Evolutionary conservation across 2,113 vertebrate genomes (phyloP), one percentile per base, ranked within the genome.

Genomic region (Upupa epops): DNA sequence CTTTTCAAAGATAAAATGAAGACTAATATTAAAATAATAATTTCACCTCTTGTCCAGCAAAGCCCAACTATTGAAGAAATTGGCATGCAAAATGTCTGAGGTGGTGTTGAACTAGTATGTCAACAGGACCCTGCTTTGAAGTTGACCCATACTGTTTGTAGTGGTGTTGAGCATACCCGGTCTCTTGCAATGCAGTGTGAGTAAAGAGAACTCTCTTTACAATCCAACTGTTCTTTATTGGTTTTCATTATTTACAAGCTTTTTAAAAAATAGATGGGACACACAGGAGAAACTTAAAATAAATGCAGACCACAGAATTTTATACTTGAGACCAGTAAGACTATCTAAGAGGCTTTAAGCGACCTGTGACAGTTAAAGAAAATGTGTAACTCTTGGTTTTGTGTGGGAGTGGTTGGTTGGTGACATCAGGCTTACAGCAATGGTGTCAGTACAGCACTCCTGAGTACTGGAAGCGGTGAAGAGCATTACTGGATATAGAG

Each of bases 1-100:
- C 15, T 83, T 66, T 89, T 69, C 82, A 91, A 88, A 97, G 97
- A 98, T 98, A 96, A 98, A 97, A 98, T 97, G 94, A 89, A 95
- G 40, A 59, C 96, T 93, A 86, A 94, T 96, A 97, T 97, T 97
- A 92, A 96, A 96, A 96, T 91, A 95, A 96, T 97, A 95, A 96
- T 91, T 96, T 96, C 81, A 91, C 91, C 84, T 95, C 92, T 94
- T 94, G 94, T 60, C 71, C 94, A 92, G 96, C 96, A 95, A 86
- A 90, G 74, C 71, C 79, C 70, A 94, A 95, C 96, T 96, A 92
- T 89, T 89, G 88, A 88, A 96, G 93, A 96, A 96, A 96, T 86
- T 88, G 94, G 94, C 94, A 92, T 36, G 7, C 75, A 94, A 85
- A 95, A 92, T 88, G 86, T 97, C 95, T 71, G 96, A 96, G 97